phyloP scores from a whole-genome alignment of 2,113 vertebrate species.

The Phrynosoma blainvillii region DNA sequence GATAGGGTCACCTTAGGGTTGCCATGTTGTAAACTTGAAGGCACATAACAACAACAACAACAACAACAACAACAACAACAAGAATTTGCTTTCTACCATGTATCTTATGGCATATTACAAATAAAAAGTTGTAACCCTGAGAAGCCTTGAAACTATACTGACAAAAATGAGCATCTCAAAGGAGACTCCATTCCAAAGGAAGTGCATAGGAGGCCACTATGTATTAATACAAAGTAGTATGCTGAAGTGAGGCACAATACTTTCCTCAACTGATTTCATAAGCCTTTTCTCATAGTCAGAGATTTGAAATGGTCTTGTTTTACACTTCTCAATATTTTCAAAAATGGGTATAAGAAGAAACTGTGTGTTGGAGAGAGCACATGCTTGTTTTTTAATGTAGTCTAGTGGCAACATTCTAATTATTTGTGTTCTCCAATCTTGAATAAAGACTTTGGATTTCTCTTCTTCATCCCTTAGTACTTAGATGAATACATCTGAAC shows the following conservation, averaged over 20 bases:
- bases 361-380: not conserved
- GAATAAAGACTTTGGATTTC: not conserved
- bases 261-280: not conserved
- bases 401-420: not conserved
- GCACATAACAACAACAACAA: too few relatives aligned
- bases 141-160: too few relatives aligned
- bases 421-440: not conserved
- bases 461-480: not conserved
- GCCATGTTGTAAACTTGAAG: too few relatives aligned
- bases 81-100: too few relatives aligned
- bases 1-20: too few relatives aligned
- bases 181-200: too few relatives aligned
- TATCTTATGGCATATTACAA: too few relatives aligned
- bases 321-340: not conserved
- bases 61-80: too few relatives aligned
- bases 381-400: not conserved
- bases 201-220: too few relatives aligned
- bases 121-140: too few relatives aligned
- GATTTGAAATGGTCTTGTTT: not conserved
- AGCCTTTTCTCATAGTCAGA: not conserved
- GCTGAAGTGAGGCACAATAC: not conserved
- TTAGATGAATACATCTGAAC: not conserved
- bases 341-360: not conserved
- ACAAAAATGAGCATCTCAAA: too few relatives aligned
- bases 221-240: too few relatives aligned